Conservation (phyloP, 2,113 vertebrate genomes). For the Neolamprologus devosi region DNA sequence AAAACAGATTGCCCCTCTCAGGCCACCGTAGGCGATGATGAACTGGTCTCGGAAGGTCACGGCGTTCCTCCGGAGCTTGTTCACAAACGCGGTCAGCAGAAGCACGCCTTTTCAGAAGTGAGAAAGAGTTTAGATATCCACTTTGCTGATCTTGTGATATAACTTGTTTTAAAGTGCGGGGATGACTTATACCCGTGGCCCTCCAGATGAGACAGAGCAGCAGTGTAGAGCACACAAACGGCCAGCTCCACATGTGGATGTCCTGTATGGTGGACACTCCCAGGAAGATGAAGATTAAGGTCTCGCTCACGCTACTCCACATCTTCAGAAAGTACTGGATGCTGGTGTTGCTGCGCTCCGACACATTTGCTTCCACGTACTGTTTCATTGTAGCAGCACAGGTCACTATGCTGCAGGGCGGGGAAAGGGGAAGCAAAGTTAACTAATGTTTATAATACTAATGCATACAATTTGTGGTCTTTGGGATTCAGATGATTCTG, state of each 20-base stretch:
- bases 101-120: conserved; percentile 65
- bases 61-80: conserved; percentile 73
- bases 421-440: not conserved
- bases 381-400: conserved; percentile 82
- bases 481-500: not conserved
- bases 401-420: conserved; percentile 69
- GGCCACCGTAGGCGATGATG: conserved; percentile 78
- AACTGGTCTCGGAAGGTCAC: conserved; percentile 79
- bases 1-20: conserved; percentile 80
- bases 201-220: conserved; percentile 80
- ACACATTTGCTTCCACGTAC: conserved; percentile 80
- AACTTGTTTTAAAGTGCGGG: not conserved
- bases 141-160: not conserved
- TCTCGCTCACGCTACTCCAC: conserved; percentile 81
- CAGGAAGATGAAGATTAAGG: conserved; percentile 81
- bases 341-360: conserved; percentile 78
- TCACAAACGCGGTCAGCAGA: conserved; percentile 78
- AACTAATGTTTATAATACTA: not conserved
- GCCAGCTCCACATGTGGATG: conserved; percentile 79
- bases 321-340: conserved; percentile 85
- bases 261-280: conserved; percentile 78
- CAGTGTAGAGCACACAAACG: conserved; percentile 76
- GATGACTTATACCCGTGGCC: conserved; percentile 57
- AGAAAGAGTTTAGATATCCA: not conserved
- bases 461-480: not conserved